Base-by-base conservation (phyloP, 2,113 vertebrate species). In the Prinia subflava region DNA sequence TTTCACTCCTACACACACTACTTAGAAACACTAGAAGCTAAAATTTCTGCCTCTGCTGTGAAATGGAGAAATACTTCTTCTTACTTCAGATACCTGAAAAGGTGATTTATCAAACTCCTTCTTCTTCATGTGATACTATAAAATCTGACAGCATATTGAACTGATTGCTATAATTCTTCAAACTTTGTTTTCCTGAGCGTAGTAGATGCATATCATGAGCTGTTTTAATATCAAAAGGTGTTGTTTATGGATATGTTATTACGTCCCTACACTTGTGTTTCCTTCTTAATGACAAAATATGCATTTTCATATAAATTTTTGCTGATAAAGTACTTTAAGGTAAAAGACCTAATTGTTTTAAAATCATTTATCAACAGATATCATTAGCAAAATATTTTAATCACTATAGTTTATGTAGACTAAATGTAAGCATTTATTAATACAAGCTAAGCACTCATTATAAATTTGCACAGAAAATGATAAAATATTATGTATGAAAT, bases 401-500 rank as follows among this genome's bases (percentile, higher is more conserved):
- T 98, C 97, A 97, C 96, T 97, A 92, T 93, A 97, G 96, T 97
- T 98, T 96, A 93, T 97, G 94, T 98, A 97, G 96, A 97, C 94
- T 97, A 97, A 98, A 97, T 97, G 95, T 98, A 98, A 98, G 97
- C 97, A 97, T 98, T 98, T 98, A 98, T 98, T 98, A 98, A 98
- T 98, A 98, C 94, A 98, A 98, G 97, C 97, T 97, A 97, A 98
- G 97, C 79, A 23, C 97, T 98, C 98, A 98, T 99, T 99, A 98
- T 97, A 98, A 98, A 98, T 98, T 98, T 98, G 95, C 97, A 97
- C 97, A 98, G 98, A 98, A 98, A 99, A 98, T 98, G 97, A 98
- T 98, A 99, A 98, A 98, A 98, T 99, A 99, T 99, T 98, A 98
- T 98, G 98, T 98, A 98, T 98, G 97, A 98, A 99, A 99, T 99